Base-by-base conservation (phyloP, 2,113 vertebrate species). In the Perca fluviatilis region DNA sequence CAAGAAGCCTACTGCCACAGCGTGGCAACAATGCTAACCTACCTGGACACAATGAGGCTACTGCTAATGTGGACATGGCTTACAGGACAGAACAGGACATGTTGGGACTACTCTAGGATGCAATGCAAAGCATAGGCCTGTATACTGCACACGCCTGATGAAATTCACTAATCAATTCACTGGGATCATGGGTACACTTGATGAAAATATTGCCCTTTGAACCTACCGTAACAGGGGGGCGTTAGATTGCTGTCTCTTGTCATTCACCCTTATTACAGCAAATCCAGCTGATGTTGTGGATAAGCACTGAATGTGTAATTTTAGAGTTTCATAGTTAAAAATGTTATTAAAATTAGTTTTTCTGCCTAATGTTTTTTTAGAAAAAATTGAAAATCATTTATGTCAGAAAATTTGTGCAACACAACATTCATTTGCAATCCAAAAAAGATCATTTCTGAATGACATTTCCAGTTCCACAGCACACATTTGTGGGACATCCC, bases 41-140 rank as follows among this genome's bases (percentile, higher is more conserved):
- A 91, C 90, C 82, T 90, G 86, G 80, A 93, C 86, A 88, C 80
- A 92, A 88, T 88, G 82, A 87, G 89, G 89, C 70, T 82, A 85
- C 27, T 27, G 64, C 63, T 79, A 80, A 82, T 75, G 70, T 65
- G 30, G 70, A 67, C 46, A 63, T 40, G 53, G 51, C 43, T 56
- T 46, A 63, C 30, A 70, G 50, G 57, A 87, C 25, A 68, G 36
- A 61, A 67, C 25, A 36, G 25, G 50, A 69, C 36, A 67, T 19
- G 58, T 1, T 54, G 47, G 51, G 36, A 66, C 61, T 13, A 49
- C 4, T 65, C 27, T 40, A 23, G 30, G 16, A 77, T 82, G 43
- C 51, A 64, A 79, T 64, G 36, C n/a, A 11, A 74, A 85, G 77
- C 47, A 40, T 18, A 25, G 60, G 36, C 50, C 50, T 66, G 30